phyloP scores from a whole-genome alignment of 2,113 vertebrate species.

The Xenus cinereus region DNA sequence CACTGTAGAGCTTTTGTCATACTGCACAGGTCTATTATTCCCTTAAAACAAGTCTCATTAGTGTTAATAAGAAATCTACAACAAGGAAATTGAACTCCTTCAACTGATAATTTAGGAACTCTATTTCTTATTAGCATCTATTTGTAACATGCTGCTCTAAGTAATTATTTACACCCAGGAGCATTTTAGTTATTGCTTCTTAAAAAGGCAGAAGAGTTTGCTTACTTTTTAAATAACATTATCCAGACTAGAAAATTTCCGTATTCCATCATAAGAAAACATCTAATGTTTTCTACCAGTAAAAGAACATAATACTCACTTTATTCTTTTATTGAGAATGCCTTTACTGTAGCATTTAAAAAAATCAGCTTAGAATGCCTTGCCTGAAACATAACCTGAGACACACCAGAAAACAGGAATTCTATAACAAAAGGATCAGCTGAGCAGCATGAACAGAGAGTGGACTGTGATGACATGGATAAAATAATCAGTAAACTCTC shows the following conservation, averaged over 20 bases:
- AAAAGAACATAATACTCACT: background rate
- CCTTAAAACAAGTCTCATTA: conserved; percentile 19
- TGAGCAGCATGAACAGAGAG: background rate
- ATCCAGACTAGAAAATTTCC: background rate
- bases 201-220: background rate
- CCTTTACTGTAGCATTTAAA: background rate
- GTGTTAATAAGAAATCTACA: background rate
- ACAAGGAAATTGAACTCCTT: conserved; percentile 48
- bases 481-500: background rate
- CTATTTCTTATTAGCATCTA: conserved; percentile 21
- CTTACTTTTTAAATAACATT: background rate
- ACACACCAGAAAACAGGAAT: background rate
- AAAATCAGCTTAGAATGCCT: background rate
- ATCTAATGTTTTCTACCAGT: background rate
- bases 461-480: background rate
- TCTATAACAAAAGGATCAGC: background rate
- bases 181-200: background rate
- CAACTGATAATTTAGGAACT: conserved; percentile 34
- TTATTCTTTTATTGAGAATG: background rate
- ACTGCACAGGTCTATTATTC: background rate
- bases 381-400: background rate
- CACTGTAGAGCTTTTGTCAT: background rate
- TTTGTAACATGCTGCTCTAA: conserved; percentile 39
- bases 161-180: conserved; percentile 39
- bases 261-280: background rate